Evolutionary conservation across 2,113 vertebrate species (phyloP), one percentile per base, ranked within the genome.

Genomic region (Myrmophylax atrothorax): DNA sequence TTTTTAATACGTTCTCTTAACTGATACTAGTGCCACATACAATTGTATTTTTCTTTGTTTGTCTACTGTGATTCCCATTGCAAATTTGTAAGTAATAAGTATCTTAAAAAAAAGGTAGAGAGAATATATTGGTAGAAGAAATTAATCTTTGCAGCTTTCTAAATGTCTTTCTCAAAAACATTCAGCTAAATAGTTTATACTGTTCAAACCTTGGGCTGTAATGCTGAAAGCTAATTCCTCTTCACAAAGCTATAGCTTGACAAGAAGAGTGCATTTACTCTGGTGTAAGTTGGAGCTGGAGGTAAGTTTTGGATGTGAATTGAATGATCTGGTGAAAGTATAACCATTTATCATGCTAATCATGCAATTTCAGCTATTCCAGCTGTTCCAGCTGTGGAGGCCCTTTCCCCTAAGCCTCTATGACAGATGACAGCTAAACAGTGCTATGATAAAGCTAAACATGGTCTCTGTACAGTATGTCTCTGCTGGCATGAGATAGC

Each of bases 351-450:
- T 66, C 80, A 50, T 53, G 59, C 72, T 94, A 92, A 93, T 95
- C 84, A 85, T 94, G 50, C 79, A 52, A 44, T 88, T 96, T 55
- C 82, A 94, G 75, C 78, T 91, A 29, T 84, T 83, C 47, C 63
- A 91, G 89, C 75, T 86, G 82, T 91, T 95, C 44, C 91, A 96
- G 90, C 82, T 93, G 87, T 86, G 82, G 63, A 93, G 70, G 50
- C 79, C 63, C 67, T 87, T 95, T 94, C 46, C 81, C 58, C 53
- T 94, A 85, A 96, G 94, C 75, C 59, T 80, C 13, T 59, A 40
- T 91, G 91, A 91, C 79, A 95, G 78, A 88, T 88, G 87, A 91
- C 1, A 10, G 59, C 91, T 91, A 89, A 96, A 77, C 50, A 59
- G 60, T 89, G 87, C 70, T 44, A 25, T 47, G 74, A 67, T 79